Base-by-base conservation (phyloP, 2,113 vertebrate species). In the Cochlearius cochlearius region DNA sequence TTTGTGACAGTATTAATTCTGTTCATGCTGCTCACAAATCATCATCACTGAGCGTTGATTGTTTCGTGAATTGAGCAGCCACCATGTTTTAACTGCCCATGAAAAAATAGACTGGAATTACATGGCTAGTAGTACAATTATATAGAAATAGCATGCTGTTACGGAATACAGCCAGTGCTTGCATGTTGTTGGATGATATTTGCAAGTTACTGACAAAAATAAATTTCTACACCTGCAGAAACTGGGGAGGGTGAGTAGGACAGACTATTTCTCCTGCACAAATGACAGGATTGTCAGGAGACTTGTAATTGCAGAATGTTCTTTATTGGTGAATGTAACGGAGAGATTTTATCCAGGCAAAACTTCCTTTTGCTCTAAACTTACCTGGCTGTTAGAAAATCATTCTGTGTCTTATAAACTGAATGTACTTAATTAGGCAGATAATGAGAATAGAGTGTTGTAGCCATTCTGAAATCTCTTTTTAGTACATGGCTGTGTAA, bases 131-230 rank as follows among this genome's bases (percentile, higher is more conserved):
- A 56, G 19, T 62, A 41, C 2, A 6, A 22, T 71, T 67, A 5
- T n/a, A 12, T 12, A 45, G 50, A 91, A 82, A n/a, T 43, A n/a
- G 6, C 27, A 39, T 25, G 19, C 15, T 41, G 10, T 53, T 72
- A 72, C 8, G 38, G 27, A 62, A 50, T 77, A 45, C 8, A 39
- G 69, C 18, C 0, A 0, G 22, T 63, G 39, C 13, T 79, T 0
- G 0, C 12, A 2, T 71, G 27, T 58, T 0, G 0, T 32, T 88
- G n/a, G 22, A 67, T 68, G 73, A 4, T 76, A 50, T 81, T 67
- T 80, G 43, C 45, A 56, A 25, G 1, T 83, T 68, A 47, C 23
- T 83, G 82, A 62, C 21, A 77, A 53, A 69, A 95, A 10, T 14
- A 25, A 6, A 45, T 75, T 78, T 86, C 59, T 72, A 27, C 11